A percentile compares a stretch with the other conserved stretches of the same genome.
These are phyloP conservation scores for Lagopus leucura DNA, from an alignment of 2,113 vertebrate species.

Conservation along the genomic window DNA sequence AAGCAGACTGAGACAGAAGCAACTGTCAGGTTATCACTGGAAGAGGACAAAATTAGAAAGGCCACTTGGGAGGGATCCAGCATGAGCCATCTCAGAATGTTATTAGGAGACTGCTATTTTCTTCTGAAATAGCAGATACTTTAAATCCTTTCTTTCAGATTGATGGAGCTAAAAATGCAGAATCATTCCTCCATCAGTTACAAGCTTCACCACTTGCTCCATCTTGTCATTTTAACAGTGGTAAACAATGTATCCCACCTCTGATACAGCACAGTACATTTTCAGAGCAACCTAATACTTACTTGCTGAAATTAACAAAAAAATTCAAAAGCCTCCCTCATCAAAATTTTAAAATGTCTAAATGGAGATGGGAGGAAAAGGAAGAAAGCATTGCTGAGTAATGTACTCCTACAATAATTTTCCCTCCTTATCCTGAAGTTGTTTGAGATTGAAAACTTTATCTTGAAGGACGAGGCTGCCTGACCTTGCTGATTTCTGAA, in stretches of 20 bases:
- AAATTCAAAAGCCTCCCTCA: background rate
- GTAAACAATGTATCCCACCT: background rate
- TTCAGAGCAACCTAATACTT: background rate
- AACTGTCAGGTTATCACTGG: background rate
- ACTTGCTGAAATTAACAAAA: constrained; percentile 4
- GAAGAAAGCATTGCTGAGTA: background rate
- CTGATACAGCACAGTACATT: background rate
- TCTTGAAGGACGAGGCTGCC: constrained; percentile 37
- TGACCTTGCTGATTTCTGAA: constrained; percentile 41
- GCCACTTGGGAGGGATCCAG: background rate
- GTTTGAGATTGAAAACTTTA: constrained; percentile 48
- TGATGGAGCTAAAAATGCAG: background rate
- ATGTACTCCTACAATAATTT: constrained; percentile 2
- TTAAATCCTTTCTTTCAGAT: background rate
- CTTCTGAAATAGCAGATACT: background rate
- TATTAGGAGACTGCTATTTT: background rate
- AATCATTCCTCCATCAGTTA: background rate
- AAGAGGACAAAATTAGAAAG: background rate
- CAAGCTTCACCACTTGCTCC: background rate
- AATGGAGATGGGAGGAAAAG: background rate
- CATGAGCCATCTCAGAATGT: background rate
- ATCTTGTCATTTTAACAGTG: background rate
- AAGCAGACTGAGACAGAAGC: background rate
- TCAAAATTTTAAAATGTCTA: background rate
- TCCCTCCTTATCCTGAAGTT: background rate